Base-by-base conservation (phyloP, 2,113 vertebrate genomes). In the Hippocampus zosterae region DNA sequence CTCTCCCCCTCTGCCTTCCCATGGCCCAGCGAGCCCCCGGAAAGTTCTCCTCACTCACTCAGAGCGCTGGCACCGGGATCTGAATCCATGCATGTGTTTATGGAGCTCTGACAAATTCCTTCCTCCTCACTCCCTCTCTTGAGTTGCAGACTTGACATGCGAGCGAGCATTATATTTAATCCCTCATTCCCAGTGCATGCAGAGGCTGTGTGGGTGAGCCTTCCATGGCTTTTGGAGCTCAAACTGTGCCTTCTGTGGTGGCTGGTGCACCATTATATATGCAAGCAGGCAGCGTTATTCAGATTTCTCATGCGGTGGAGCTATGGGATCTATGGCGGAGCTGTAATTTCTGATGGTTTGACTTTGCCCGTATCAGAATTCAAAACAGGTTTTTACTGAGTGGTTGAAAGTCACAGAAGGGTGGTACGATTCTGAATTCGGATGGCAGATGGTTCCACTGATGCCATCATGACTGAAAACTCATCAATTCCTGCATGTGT, bases 31-130 rank as follows among this genome's bases (percentile, higher is more conserved):
- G 21, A 73, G 80, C 73, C 79, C 83, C 82, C 78, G 77, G 87
- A 89, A 88, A 88, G 78, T 88, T 85, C 81, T 88, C 70, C 65
- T 78, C 48, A 67, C 81, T 79, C 48, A 67, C 81, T 79, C 72
- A 6, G 81, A 85, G 76, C 76, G 59, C 79, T 90, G 89, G 85
- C 84, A 88, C 72, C 68, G 16, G 74, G 67, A 72, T 77, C 71
- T 60, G 67, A 74, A 77, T 88, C 86, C 81, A 64, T 81, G 74
- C 75, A 87, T 80, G 81, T 88, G 90, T 91, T 92, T 90, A 91
- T 85, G 80, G 87, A 92, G 81, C 87, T 84, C 85, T 87, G 87
- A 91, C 87, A 87, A 88, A 90, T 91, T 90, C 89, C 88, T 90
- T 90, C 87, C 87, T 89, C 84, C 84, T 81, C 29, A 69, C 71